Percentiles rank a stretch among this genome's conserved stretches.
These are phyloP conservation scores for Microtus ochrogaster DNA, from an alignment of 2,113 vertebrate species.

Conservation along the genomic window DNA sequence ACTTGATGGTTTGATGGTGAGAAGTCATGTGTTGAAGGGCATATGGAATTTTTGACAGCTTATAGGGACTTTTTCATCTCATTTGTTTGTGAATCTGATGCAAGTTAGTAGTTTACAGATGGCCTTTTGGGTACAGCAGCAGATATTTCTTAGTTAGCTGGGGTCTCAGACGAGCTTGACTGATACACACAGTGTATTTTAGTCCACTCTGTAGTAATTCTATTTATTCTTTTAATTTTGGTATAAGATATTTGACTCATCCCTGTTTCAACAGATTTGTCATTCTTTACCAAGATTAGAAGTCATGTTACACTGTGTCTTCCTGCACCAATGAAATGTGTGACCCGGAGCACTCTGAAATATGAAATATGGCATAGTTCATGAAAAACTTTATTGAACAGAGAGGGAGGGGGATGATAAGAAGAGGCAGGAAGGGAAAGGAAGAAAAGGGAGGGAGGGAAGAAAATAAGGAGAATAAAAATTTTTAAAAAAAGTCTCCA, in stretches of 20 bases:
- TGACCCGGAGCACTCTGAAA: not conserved
- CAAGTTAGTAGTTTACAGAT: not conserved
- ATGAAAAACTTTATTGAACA: constrained; percentile 10
- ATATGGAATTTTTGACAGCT: not conserved
- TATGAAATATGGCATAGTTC: not conserved
- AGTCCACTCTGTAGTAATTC: not conserved
- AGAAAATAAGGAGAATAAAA: not conserved
- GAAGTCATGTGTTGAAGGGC: not conserved
- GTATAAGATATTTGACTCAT: not conserved
- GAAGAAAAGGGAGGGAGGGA: not conserved
- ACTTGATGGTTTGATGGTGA: not conserved
- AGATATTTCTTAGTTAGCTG: constrained; percentile 25
- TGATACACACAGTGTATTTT: constrained; percentile 21
- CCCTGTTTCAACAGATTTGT: not conserved
- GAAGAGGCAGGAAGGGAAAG: too few species aligned
- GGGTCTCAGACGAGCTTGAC: not conserved
- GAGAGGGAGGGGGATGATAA: not conserved
- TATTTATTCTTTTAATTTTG: not conserved
- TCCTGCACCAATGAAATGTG: not conserved
- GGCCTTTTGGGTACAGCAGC: not conserved
- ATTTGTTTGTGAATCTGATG: not conserved
- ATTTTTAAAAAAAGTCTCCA: not conserved
- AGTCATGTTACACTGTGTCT: not conserved
- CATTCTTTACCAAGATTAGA: not conserved
- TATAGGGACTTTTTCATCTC: not conserved